Evolutionary conservation across 1,140 invertebrate species (phyloP), one percentile per base, ranked within the genome.

Genomic region (Lasioglossum baleicum): DNA sequence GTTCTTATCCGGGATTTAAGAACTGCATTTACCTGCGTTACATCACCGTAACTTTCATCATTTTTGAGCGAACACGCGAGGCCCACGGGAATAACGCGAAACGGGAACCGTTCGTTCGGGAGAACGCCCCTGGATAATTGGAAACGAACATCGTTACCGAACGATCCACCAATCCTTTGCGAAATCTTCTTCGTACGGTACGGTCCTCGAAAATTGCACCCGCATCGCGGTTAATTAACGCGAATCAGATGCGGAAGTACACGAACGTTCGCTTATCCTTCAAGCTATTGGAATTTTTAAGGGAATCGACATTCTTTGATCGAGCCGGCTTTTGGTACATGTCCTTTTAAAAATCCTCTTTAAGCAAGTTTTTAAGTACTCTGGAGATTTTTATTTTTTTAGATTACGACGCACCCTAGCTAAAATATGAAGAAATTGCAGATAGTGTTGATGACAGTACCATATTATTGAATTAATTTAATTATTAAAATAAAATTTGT

Each of bases 11-110:
- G 65, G 73, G 84, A 75, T 83, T 86, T 76, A 77, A 67, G 78
- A 74, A 79, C 51, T 48, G 61, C 60, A 69, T 82, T 79, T 82
- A 87, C 68, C 72, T 72, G 66, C 31, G 78, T 87, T 86, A 51
- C 84, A 44, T 86, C 78, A 86, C 67, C 71, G 70, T 72, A 84
- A 87, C 85, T 87, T 82, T 87, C 85, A 79, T 87, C 53, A 68
- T 84, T 87, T 87, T 82, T 75, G 31, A 65, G 53, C 71, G 66
- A 61, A 68, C 78, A 75, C 76, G 71, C 64, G 58, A 86, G 44
- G 72, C 20, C 67, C 80, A 51, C 42, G 60, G 68, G 72, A 80
- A 74, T 69, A 77, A 81, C 56, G 64, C 61, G 73, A 80, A 70
- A 81, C 77, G 44, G 77, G 80, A 81, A 78, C 73, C 74, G 61